phyloP scores from a whole-genome alignment of 2,888 invertebrate species.

The Belgica antarctica region DNA sequence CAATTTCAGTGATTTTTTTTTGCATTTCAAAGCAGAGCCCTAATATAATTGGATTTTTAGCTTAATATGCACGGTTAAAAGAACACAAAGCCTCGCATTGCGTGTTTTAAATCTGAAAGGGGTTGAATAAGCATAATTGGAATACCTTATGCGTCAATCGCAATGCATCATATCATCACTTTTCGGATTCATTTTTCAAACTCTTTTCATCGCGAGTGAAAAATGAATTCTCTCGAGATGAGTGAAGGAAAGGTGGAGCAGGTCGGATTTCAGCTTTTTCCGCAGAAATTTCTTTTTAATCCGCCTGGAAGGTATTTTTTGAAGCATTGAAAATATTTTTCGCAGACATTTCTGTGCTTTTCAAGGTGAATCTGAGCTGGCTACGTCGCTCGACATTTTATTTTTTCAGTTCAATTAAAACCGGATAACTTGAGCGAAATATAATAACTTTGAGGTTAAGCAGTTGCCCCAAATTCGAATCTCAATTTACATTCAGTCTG shows the following conservation, averaged over 20 bases:
- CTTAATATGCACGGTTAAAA: neutral
- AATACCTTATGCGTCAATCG: neutral
- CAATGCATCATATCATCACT: neutral
- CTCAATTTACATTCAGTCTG: too few relatives aligned
- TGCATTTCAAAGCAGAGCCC: neutral
- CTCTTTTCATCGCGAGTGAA: neutral
- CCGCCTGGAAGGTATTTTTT: too few relatives aligned
- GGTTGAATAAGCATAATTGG: neutral
- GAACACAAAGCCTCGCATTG: neutral
- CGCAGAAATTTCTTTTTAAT: neutral
- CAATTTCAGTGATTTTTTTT: neutral
- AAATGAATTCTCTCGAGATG: neutral
- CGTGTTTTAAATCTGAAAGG: neutral
- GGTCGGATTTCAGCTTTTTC: neutral
- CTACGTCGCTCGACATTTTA: too few relatives aligned
- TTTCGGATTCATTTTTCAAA: too few relatives aligned
- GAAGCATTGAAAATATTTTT: too few relatives aligned
- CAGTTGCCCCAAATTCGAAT: too few relatives aligned
- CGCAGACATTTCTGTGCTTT: too few relatives aligned
- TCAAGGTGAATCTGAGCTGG: too few relatives aligned
- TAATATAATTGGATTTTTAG: conserved; percentile 1
- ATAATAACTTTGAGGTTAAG: too few relatives aligned
- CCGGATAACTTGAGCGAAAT: too few relatives aligned
- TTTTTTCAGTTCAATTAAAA: too few relatives aligned
- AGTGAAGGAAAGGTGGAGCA: neutral